Base-by-base conservation (phyloP, 2,113 vertebrate species). In the Pedionomus torquatus region DNA sequence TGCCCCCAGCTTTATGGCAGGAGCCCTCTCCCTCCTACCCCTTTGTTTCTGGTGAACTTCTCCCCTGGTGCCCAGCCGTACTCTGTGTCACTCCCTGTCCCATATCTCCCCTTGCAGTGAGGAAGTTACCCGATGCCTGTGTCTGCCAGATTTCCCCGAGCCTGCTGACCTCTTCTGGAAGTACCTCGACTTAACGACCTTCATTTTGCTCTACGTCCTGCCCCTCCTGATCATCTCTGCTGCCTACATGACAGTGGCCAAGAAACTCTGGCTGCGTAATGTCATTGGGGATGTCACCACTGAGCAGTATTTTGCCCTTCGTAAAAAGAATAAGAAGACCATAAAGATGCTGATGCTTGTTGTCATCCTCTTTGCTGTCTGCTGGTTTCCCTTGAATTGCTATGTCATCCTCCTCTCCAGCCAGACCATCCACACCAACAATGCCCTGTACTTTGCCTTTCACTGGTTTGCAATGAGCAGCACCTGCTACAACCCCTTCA, bases 381-480 rank as follows among this genome's bases (percentile, higher is more conserved):
- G 99, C 97, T 99, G 99, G 99, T 99, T 99, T 92, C 99, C 99
- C 11, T 98, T 99, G 84, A 99, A 99, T 94, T 99, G 99, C 97
- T 99, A 99, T 0, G 99, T 99, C 3, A 94, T 99, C 85, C 98
- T 99, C 33, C 98, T 99, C 43, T 99, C 99, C 95, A 99, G 99
- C 97, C 99, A 99, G 96, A 98, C 98, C 89, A 99, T 99, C 88
- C 98, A 68, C 70, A 98, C 98, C 76, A 99, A 98, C 91, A 99
- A 99, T 0, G 98, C 97, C 51, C 90, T 99, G 68, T 99, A 99
- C 95, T 99, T 99, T 2, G 98, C 98, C 92, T 99, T 99, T 95
- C 99, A 99, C 96, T 99, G 99, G 99, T 97, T 99, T 6, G 99
- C 99, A 23, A 99, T 98, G 98, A 99, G 99, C 97, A 99, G 99